Evolutionary conservation across 2,113 vertebrate genomes (phyloP).

Genomic region (Indicator indicator): DNA sequence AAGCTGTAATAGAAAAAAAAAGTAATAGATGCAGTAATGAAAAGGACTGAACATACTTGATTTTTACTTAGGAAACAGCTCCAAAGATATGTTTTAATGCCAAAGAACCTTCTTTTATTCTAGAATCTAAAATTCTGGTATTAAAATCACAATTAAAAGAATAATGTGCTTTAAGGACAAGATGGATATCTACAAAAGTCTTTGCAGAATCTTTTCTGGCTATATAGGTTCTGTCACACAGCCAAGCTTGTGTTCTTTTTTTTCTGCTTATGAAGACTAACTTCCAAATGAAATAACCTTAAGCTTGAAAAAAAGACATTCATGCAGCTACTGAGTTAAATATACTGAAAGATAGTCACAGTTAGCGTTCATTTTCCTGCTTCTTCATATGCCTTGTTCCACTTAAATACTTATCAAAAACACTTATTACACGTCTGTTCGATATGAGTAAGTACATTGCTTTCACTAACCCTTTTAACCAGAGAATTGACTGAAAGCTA

Average conservation of each 20-base stretch:
- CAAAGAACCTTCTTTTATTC: neutral
- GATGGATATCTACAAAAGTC: neutral
- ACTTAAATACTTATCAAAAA: constrained; percentile 19
- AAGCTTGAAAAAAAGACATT: neutral
- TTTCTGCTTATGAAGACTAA: neutral
- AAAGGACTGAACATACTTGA: neutral
- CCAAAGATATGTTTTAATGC: neutral
- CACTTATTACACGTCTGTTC: constrained; percentile 12
- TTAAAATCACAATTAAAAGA: neutral
- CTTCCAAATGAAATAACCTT: neutral
- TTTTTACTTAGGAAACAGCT: neutral
- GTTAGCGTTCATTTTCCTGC: neutral
- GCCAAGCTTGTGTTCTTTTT: neutral
- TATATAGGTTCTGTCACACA: neutral
- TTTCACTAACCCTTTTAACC: constrained; percentile 33
- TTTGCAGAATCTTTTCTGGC: neutral
- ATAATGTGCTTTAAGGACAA: neutral
- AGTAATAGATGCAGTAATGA: neutral
- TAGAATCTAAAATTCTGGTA: neutral
- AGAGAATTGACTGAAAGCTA: constrained; percentile 22
- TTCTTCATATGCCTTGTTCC: neutral
- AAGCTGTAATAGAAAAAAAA: neutral
- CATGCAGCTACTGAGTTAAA: neutral
- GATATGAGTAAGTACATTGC: constrained; percentile 2
- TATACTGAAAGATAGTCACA: neutral